phyloP scores from a whole-genome alignment of 1,140 invertebrate genomes.

The Hyles vespertilio region DNA sequence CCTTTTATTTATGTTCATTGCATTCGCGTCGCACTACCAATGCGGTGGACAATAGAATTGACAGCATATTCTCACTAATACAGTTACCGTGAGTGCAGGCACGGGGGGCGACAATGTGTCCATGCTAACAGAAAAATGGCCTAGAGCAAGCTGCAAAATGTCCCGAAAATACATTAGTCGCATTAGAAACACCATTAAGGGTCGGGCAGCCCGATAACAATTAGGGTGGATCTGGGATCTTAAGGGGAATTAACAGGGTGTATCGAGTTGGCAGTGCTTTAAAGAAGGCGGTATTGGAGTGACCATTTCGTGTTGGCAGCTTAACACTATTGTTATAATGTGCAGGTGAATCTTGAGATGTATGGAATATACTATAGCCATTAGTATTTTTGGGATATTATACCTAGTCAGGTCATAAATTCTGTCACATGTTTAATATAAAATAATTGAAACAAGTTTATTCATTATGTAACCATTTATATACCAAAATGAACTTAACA shows the following conservation, averaged over 20 bases:
- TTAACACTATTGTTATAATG: too few relatives aligned
- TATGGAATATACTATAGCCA: too few relatives aligned
- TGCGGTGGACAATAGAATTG: conserved; percentile 69
- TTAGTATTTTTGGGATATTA: too few relatives aligned
- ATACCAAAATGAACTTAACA: too few relatives aligned
- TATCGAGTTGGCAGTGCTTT: conserved; percentile 38
- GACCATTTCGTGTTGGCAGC: neutral
- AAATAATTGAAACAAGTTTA: too few relatives aligned
- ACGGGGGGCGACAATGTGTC: conserved; percentile 47
- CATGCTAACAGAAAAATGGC: conserved; percentile 70
- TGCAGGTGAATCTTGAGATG: too few relatives aligned
- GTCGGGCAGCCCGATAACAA: conserved; percentile 64
- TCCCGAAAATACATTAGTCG: conserved; percentile 73
- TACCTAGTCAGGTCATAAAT: too few relatives aligned
- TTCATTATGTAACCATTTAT: too few relatives aligned
- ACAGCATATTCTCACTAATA: conserved; percentile 73
- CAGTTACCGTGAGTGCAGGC: conserved; percentile 56
- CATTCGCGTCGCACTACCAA: conserved; percentile 46
- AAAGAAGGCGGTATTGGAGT: conserved; percentile 15
- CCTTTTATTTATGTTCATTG: conserved; percentile 68
- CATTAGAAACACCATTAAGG: conserved; percentile 73
- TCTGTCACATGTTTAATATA: too few relatives aligned
- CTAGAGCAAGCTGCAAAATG: conserved; percentile 71
- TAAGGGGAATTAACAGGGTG: conserved; percentile 65
- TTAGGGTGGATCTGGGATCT: conserved; percentile 66